Percentiles rank a stretch among this genome's conserved stretches.
Evolutionary conservation across 1,140 invertebrate species (phyloP).

Genomic region (Colletes latitarsis): DNA sequence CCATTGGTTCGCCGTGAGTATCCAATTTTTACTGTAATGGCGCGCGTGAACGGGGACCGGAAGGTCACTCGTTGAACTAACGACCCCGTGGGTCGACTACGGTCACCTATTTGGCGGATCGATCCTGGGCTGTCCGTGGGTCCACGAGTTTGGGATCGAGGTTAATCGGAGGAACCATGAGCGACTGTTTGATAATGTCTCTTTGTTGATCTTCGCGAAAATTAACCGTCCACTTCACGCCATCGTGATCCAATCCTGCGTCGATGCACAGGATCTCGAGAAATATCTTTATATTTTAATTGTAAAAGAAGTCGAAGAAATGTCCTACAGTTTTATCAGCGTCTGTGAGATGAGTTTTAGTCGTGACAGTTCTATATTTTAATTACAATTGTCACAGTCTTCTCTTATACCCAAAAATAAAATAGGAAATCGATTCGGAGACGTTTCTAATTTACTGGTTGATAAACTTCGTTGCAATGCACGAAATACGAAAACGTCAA

Average conservation of each 20-base stretch:
- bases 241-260: background rate
- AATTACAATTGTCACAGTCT: too few species aligned
- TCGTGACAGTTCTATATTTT: too few species aligned
- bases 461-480: too few species aligned
- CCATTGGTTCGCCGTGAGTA: conserved; percentile 95
- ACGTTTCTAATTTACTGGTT: too few species aligned
- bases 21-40: conserved; percentile 30
- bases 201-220: background rate
- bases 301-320: too few species aligned
- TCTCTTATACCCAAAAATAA: too few species aligned
- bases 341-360: too few species aligned
- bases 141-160: conserved; percentile 11
- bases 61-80: conserved; percentile 6
- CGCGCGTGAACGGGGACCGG: background rate
- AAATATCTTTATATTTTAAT: too few species aligned
- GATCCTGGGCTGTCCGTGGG: background rate
- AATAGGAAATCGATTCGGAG: too few species aligned
- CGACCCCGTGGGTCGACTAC: background rate
- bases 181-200: conserved; percentile 24
- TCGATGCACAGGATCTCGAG: too few species aligned
- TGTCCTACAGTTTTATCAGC: too few species aligned
- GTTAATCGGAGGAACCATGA: conserved; percentile 23
- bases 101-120: conserved; percentile 15
- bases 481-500: too few species aligned
- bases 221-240: conserved; percentile 2